Evolutionary conservation across 2,113 vertebrate species (phyloP).

Genomic region (Pholis gunnellus): DNA sequence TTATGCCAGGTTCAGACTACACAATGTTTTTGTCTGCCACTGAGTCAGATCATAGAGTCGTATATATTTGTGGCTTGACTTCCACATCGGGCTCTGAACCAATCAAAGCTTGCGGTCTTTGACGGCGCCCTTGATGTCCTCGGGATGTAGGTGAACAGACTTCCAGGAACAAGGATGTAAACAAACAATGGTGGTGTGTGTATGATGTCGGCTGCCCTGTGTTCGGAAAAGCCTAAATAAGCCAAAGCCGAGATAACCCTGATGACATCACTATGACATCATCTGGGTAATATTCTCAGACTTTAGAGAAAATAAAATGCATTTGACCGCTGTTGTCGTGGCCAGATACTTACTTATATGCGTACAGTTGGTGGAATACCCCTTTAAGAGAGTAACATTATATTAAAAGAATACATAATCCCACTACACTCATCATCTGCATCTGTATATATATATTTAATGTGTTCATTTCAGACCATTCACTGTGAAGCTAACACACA

Average conservation of each 20-base stretch:
- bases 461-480: neutral
- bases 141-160: too few species aligned
- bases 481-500: neutral
- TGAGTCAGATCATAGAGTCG: too few species aligned
- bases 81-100: too few species aligned
- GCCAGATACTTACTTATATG: neutral
- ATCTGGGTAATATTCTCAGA: neutral
- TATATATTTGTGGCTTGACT: too few species aligned
- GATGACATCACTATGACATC: neutral
- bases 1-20: too few species aligned
- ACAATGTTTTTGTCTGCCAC: too few species aligned
- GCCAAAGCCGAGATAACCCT: neutral
- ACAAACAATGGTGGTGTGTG: neutral
- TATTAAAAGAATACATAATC: neutral
- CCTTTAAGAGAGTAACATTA: neutral
- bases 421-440: neutral
- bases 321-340: neutral
- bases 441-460: too few species aligned
- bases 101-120: too few species aligned
- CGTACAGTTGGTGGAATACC: neutral
- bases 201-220: neutral
- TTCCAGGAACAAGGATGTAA: too few species aligned
- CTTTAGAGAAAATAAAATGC: neutral
- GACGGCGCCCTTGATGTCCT: too few species aligned
- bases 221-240: neutral